phyloP scores from a whole-genome alignment of 2,888 invertebrate species.

The Elmis aenea region DNA sequence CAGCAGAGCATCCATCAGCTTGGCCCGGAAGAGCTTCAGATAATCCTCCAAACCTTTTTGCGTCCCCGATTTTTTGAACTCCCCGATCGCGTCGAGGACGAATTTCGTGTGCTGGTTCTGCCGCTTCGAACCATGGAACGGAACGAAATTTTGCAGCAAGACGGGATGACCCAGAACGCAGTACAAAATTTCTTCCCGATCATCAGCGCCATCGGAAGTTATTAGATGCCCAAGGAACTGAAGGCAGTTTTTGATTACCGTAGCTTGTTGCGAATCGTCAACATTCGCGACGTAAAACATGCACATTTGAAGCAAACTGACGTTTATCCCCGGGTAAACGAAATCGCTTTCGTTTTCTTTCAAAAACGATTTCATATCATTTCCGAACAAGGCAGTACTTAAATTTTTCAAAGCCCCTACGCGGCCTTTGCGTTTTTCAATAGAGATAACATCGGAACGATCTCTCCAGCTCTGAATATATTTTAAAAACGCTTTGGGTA shows the following conservation, averaged over 20 bases:
- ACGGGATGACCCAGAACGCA: slow-evolving; percentile 43
- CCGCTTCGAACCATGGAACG: slow-evolving; percentile 31
- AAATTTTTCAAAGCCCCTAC: slow-evolving; percentile 18
- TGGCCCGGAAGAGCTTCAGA: slow-evolving; percentile 51
- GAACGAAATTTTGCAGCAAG: slow-evolving; percentile 43
- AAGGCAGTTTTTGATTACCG: background rate
- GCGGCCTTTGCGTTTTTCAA: slow-evolving; percentile 25
- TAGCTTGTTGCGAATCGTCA: too few species aligned
- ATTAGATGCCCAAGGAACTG: too few species aligned
- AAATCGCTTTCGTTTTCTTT: too few species aligned
- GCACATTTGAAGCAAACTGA: slow-evolving; percentile 24
- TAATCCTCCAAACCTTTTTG: slow-evolving; percentile 29
- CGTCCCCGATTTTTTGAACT: slow-evolving; percentile 21
- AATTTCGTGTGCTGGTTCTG: slow-evolving; percentile 30
- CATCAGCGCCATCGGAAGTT: background rate
- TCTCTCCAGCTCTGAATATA: slow-evolving; percentile 55
- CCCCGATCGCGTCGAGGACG: slow-evolving; percentile 28
- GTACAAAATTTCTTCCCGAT: background rate
- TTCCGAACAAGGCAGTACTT: slow-evolving; percentile 27
- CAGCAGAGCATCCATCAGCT: too few species aligned
- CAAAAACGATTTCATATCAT: slow-evolving; percentile 25
- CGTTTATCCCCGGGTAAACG: too few species aligned
- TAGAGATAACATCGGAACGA: too few species aligned
- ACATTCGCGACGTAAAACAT: slow-evolving; percentile 36
- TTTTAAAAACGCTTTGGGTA: slow-evolving; percentile 41